Conservation (phyloP, 2,113 vertebrate genomes). For the Pristiophorus japonicus region DNA sequence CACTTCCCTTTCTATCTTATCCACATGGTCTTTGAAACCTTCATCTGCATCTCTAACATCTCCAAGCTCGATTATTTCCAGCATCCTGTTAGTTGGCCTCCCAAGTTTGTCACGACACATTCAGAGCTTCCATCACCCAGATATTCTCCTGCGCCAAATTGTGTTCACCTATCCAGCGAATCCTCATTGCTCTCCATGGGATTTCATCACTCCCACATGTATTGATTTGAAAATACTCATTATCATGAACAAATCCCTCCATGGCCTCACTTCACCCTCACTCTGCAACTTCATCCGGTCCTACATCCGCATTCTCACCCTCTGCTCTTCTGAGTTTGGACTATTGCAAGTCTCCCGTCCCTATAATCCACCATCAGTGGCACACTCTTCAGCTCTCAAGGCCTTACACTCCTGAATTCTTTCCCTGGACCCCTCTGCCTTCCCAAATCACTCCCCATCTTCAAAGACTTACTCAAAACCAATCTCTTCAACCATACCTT, state of each 20-base stretch:
- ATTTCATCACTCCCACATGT: no score
- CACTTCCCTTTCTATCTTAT: background rate
- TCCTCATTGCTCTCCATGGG: background rate
- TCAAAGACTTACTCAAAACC: background rate
- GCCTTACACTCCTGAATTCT: background rate
- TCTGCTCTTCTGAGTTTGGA: background rate
- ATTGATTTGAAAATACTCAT: background rate
- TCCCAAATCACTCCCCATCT: background rate
- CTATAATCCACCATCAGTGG: background rate
- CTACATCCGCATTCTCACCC: background rate
- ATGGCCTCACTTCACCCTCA: background rate
- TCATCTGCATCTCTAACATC: background rate
- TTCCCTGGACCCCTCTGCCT: background rate
- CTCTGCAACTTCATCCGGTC: background rate
- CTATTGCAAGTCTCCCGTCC: background rate
- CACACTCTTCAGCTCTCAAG: background rate
- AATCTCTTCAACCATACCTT: background rate
- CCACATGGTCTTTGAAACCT: background rate
- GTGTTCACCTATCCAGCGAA: background rate
- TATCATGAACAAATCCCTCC: background rate
- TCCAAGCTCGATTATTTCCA: background rate
- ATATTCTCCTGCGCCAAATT: background rate
- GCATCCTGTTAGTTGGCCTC: no score
- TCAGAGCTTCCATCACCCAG: background rate
- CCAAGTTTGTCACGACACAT: no score